Base-by-base conservation (phyloP, 2,113 vertebrate species). In the Entelurus aequoreus region DNA sequence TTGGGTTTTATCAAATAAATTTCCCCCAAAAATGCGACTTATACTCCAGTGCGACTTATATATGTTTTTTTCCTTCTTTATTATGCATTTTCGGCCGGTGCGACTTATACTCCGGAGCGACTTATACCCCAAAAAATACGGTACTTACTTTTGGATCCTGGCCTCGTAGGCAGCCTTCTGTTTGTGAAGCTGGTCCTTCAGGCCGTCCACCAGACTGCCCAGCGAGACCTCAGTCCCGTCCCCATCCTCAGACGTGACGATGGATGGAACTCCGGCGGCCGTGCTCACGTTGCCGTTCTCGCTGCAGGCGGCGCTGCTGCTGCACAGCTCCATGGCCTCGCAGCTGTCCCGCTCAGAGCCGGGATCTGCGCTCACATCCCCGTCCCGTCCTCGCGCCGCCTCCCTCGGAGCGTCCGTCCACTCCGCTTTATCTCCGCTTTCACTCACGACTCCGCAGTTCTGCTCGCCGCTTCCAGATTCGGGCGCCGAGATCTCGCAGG, bases 101-200 rank as follows among this genome's bases (percentile, higher is more conserved):
- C n/a, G n/a, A n/a, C n/a, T n/a, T n/a, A n/a, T n/a, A n/a, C n/a
- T n/a, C n/a, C n/a, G n/a, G n/a, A n/a, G n/a, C n/a, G n/a, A n/a
- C n/a, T n/a, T n/a, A n/a, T n/a, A n/a, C n/a, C n/a, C n/a, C n/a
- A n/a, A n/a, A n/a, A 28, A 28, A 4, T 28, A 1, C 5, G 14
- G 8, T 49, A 68, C 88, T 91, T 91, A 98, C 96, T 93, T 95
- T 88, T 90, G 88, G 69, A 98, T 91, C 68, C 90, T 91, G 35
- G 79, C 60, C 74, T 96, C 92, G 0, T 96, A 95, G 12, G 91
- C 82, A 40, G 82, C 82, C 83, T 90, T 93, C 87, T 97, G 95
- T 62, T 86, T 90, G 79, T 72, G 88, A 73, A 98, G 69, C 75
- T 97, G 92, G 0, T 91, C 90, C 77, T 92, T 92, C 74, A 98